These are phyloP conservation scores for Glossophaga mutica DNA, from an alignment of 2,797 vertebrate species.

Conservation along the genomic window DNA sequence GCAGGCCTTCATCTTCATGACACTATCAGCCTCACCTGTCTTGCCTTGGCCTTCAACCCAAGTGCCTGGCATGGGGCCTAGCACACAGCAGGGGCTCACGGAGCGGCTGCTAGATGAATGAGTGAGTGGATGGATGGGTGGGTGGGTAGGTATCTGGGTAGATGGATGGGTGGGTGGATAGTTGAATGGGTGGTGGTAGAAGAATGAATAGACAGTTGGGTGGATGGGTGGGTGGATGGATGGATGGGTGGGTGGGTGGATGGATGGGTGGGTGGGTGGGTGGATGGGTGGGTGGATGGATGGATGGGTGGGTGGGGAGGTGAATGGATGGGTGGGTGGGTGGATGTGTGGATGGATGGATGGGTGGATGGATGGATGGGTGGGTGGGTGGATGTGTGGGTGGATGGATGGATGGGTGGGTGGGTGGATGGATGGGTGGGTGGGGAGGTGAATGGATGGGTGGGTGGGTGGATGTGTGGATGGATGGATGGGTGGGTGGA, in stretches of 20 bases:
- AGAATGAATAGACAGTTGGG: too few relatives aligned
- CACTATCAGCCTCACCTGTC: not conserved
- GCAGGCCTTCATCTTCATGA: not conserved
- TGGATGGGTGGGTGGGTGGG: not conserved
- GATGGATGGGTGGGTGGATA: accelerated
- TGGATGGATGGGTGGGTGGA: not conserved
- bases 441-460: accelerated
- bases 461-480: accelerated
- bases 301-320: not conserved
- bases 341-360: accelerated
- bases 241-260: not conserved
- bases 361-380: accelerated
- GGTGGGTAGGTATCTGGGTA: not conserved
- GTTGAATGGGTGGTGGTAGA: too few relatives aligned
- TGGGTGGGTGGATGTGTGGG: not conserved
- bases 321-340: not conserved
- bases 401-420: too few relatives aligned
- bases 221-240: accelerated
- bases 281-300: not conserved
- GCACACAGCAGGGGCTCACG: not conserved
- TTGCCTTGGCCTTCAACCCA: not conserved
- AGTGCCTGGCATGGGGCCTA: not conserved
- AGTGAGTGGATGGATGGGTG: not conserved
- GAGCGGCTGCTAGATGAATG: not conserved
- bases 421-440: accelerated